Evolutionary conservation across 2,113 vertebrate species (phyloP).

Genomic region (Alligator mississippiensis): DNA sequence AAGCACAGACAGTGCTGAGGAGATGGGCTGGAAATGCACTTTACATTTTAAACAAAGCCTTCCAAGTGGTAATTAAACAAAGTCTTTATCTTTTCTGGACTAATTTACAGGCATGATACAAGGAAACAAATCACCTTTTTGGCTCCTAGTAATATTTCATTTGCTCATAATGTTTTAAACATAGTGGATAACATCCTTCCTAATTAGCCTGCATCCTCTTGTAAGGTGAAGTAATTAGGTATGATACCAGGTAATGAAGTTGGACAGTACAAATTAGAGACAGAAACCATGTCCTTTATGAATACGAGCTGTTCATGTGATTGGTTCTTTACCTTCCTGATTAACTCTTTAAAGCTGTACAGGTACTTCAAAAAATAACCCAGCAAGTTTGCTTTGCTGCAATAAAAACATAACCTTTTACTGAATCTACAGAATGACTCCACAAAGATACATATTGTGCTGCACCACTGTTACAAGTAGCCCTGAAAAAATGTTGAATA

Average conservation of each 20-base stretch:
- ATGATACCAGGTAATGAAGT: conserved; percentile 73
- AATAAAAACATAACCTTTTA: background rate
- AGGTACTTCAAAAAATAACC: background rate
- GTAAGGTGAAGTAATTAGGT: conserved; percentile 77
- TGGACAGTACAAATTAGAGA: conserved; percentile 76
- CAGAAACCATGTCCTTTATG: conserved; percentile 52
- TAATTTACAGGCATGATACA: conserved; percentile 74
- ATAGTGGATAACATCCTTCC: conserved; percentile 73
- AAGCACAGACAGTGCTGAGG: background rate
- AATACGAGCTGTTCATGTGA: background rate
- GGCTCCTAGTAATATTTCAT: conserved; percentile 80
- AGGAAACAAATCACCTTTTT: conserved; percentile 77
- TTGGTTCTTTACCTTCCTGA: conserved; percentile 14
- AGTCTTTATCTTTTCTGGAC: conserved; percentile 66
- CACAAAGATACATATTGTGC: rapidly evolving
- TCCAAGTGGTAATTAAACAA: conserved; percentile 73
- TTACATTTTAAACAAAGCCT: conserved; percentile 44
- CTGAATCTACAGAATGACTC: background rate
- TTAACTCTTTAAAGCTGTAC: conserved; percentile 33
- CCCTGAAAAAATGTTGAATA: background rate
- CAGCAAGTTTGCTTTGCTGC: background rate
- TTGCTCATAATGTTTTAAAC: conserved; percentile 78
- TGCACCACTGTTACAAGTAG: background rate
- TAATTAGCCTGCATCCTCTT: conserved; percentile 74
- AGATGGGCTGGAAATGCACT: background rate